Conservation (phyloP, 2,113 vertebrate genomes). For the Diadophis punctatus region DNA sequence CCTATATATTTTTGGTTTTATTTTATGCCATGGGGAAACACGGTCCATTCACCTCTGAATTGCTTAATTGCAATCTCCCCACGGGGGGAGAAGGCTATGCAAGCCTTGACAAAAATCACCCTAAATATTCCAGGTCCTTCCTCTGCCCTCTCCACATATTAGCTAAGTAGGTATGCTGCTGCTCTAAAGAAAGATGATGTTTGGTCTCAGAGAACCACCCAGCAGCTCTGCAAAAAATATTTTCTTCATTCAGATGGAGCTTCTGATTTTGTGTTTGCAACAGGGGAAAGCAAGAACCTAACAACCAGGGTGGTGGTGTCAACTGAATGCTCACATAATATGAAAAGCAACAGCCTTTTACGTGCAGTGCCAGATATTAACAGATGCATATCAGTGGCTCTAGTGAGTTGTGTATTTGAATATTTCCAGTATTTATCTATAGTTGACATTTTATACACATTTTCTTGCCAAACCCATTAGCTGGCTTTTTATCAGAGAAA, state of each 20-base stretch:
- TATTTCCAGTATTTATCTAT: slow-evolving; percentile 50
- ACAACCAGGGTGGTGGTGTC: neutral
- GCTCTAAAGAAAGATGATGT: neutral
- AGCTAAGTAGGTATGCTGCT: neutral
- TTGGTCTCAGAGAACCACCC: neutral
- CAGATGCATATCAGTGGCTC: slow-evolving; percentile 38
- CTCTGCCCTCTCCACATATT: neutral
- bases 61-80: no score
- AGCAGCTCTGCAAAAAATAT: neutral
- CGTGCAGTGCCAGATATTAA: slow-evolving; percentile 51
- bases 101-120: no score
- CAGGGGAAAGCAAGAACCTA: neutral
- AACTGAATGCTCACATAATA: neutral
- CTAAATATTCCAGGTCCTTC: neutral
- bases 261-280: neutral
- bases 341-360: slow-evolving; percentile 42
- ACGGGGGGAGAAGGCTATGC: no score
- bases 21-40: no score
- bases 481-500: slow-evolving; percentile 24
- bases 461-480: slow-evolving; percentile 54
- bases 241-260: slow-evolving; percentile 17
- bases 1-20: no score
- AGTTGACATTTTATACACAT: slow-evolving; percentile 50
- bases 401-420: slow-evolving; percentile 28
- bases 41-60: no score